A percentile compares a stretch with the other conserved stretches of the same genome.
Evolutionary conservation across 2,888 invertebrate genomes (phyloP).

Genomic region (Metopia argyrocephala): DNA sequence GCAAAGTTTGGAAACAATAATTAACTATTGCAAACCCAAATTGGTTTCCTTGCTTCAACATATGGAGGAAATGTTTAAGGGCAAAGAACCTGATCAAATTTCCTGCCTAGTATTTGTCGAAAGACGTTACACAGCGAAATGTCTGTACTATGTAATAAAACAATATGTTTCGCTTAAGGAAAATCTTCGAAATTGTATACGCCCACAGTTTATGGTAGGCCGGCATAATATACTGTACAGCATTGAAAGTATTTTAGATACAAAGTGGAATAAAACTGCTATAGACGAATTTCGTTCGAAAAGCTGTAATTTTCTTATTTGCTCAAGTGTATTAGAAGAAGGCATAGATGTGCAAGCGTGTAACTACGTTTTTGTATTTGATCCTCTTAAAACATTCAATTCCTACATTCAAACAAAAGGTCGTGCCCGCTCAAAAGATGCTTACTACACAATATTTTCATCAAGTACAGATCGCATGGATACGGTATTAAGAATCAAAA

Average conservation of each 20-base stretch:
- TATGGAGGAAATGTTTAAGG: slow-evolving; percentile 81
- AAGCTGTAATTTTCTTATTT: slow-evolving; percentile 83
- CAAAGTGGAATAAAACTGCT: slow-evolving; percentile 73
- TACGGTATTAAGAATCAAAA: slow-evolving; percentile 76
- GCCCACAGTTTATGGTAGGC: slow-evolving; percentile 87
- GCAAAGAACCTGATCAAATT: slow-evolving; percentile 72
- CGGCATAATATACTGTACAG: slow-evolving; percentile 67
- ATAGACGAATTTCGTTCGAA: slow-evolving; percentile 81
- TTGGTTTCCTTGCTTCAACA: slow-evolving; percentile 82
- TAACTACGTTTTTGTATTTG: slow-evolving; percentile 87
- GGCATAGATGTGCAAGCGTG: slow-evolving; percentile 93
- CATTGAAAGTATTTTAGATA: slow-evolving; percentile 71
- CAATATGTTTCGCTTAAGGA: slow-evolving; percentile 79
- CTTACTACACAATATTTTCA: slow-evolving; percentile 82
- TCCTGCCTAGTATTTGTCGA: slow-evolving; percentile 76
- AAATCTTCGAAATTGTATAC: slow-evolving; percentile 79
- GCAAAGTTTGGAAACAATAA: slow-evolving; percentile 75
- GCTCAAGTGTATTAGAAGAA: slow-evolving; percentile 92
- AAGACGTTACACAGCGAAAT: slow-evolving; percentile 85
- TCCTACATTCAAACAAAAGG: slow-evolving; percentile 94
- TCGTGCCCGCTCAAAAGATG: slow-evolving; percentile 85
- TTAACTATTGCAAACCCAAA: slow-evolving; percentile 83
- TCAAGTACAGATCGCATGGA: slow-evolving; percentile 71
- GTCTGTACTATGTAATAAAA: slow-evolving; percentile 84
- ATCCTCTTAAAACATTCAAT: slow-evolving; percentile 85